Evolutionary conservation across 2,888 invertebrate genomes (phyloP).

Genomic region (Parnassius apollo): DNA sequence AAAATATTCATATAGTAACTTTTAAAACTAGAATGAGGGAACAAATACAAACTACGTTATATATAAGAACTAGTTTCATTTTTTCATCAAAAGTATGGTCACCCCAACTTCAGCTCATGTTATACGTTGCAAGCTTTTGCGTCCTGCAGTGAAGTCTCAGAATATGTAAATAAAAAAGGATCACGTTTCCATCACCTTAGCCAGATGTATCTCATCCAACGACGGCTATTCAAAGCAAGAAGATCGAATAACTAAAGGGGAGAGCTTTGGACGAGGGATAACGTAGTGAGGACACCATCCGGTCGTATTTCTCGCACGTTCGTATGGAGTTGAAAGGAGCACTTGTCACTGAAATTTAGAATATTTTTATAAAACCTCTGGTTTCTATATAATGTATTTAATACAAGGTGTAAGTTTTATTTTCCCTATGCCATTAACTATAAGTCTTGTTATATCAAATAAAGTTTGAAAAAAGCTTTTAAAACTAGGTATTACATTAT

Average conservation of each 20-base stretch:
- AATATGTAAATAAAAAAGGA: constrained; percentile 47
- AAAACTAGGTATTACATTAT: no score
- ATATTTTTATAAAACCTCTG: neutral
- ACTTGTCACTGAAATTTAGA: neutral
- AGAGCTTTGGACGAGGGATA: constrained; percentile 1
- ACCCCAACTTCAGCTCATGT: constrained; percentile 55
- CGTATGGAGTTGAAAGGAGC: constrained; percentile 1
- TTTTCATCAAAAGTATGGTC: constrained; percentile 33
- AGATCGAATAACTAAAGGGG: neutral
- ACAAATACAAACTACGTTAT: no score
- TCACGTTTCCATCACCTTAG: constrained; percentile 36
- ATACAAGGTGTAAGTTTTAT: no score
- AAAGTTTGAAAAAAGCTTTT: no score
- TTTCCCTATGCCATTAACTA: no score
- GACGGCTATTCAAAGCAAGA: neutral
- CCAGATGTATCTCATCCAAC: constrained; percentile 9
- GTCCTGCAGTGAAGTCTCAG: constrained; percentile 58
- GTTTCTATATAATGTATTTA: no score
- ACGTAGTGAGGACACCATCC: neutral
- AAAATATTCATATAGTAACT: no score
- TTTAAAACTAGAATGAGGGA: no score
- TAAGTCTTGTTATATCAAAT: no score
- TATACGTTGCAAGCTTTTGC: constrained; percentile 54
- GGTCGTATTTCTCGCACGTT: constrained; percentile 10
- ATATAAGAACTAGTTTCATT: no score